Evolutionary conservation across 2,888 invertebrate species (phyloP).

Genomic region (Megamerina dolium): DNA sequence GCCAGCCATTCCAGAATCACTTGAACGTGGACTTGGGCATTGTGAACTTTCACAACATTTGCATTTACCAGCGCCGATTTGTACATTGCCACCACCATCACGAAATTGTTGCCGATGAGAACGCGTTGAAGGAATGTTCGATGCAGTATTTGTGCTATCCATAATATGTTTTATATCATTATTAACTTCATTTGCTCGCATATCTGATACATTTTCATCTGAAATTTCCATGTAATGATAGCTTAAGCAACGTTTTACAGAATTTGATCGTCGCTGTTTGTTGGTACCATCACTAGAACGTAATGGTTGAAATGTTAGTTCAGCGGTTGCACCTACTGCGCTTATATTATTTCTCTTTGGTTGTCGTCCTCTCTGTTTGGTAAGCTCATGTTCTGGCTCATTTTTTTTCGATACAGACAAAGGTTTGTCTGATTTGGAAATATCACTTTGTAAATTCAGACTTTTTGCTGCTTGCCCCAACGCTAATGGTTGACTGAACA

Average conservation of each 20-base stretch:
- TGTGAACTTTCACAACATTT: conserved; percentile 59
- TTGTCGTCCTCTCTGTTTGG: conserved; percentile 20
- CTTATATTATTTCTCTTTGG: not conserved
- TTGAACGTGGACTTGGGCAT: conserved; percentile 67
- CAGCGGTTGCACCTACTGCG: conserved; percentile 23
- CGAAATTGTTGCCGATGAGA: not conserved
- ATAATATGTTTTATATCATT: conserved; percentile 5
- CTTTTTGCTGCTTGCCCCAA: conserved; percentile 27
- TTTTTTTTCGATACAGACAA: conserved; percentile 7
- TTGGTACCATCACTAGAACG: conserved; percentile 26
- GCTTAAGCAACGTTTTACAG: conserved; percentile 51
- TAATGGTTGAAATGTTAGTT: conserved; percentile 31
- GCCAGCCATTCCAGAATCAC: conserved; percentile 76
- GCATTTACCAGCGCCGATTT: conserved; percentile 42
- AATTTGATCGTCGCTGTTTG: conserved; percentile 25
- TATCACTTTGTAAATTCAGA: conserved; percentile 32
- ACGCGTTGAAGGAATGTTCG: conserved; percentile 6
- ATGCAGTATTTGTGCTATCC: conserved; percentile 9
- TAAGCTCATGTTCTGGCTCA: conserved; percentile 3
- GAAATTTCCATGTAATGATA: conserved; percentile 50
- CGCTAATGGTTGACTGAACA: conserved; percentile 53
- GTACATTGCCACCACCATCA: conserved; percentile 5
- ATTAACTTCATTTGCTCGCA: not conserved
- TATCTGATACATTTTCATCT: conserved; percentile 6
- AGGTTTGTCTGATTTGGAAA: conserved; percentile 58